Conservation (phyloP, 2,888 invertebrate genomes). For the Lamellibrachia columna region DNA sequence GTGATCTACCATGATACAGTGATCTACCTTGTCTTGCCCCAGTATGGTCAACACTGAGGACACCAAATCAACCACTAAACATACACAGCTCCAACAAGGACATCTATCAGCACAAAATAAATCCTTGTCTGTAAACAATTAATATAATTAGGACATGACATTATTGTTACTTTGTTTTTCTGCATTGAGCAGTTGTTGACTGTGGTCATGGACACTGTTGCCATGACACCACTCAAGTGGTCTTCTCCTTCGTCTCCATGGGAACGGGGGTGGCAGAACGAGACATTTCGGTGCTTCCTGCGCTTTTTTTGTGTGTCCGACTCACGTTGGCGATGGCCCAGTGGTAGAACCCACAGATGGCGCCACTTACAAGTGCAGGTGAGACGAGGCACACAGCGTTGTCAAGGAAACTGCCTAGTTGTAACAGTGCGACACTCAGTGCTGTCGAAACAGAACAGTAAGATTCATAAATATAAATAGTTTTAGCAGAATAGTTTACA, state of each 20-base stretch:
- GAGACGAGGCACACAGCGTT: neutral
- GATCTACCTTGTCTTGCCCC: neutral
- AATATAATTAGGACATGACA: neutral
- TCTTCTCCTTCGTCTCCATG: slow-evolving; percentile 11
- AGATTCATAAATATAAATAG: neutral
- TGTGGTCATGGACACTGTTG: neutral
- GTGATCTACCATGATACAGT: neutral
- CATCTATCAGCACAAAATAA: neutral
- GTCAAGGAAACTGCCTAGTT: neutral
- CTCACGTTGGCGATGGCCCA: neutral
- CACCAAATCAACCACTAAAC: neutral
- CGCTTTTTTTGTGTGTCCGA: neutral
- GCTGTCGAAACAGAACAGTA: neutral
- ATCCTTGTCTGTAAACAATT: neutral
- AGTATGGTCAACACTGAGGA: neutral
- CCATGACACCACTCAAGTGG: neutral
- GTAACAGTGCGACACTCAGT: neutral
- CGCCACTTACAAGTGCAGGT: neutral
- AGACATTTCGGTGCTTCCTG: neutral
- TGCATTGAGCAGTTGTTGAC: neutral
- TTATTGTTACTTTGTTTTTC: neutral
- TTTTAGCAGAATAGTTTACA: neutral
- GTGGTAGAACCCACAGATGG: neutral
- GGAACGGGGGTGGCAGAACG: neutral
- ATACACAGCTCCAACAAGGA: neutral